Conservation (phyloP, 1,140 invertebrate species). For the Temnothorax curvispinosus region DNA sequence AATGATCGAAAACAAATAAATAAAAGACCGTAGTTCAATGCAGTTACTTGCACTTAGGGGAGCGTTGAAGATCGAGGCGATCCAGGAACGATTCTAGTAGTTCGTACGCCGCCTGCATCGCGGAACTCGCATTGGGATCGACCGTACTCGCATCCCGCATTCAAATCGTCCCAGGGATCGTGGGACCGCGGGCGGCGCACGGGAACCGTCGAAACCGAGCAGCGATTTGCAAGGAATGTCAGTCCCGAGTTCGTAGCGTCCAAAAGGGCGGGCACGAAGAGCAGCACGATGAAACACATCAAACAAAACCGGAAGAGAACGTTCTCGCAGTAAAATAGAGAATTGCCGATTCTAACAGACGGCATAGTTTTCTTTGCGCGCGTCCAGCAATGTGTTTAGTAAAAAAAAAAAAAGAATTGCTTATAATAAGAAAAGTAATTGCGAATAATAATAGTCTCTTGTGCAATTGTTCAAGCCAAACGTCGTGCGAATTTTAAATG, state of each 20-base stretch:
- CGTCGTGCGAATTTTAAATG: background rate
- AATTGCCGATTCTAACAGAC: background rate
- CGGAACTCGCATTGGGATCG: slow-evolving; percentile 30
- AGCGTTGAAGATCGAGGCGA: slow-evolving; percentile 29
- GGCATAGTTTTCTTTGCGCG: background rate
- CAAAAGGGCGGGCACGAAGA: slow-evolving; percentile 12
- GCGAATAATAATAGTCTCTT: background rate
- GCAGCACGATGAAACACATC: slow-evolving; percentile 1
- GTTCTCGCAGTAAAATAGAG: background rate
- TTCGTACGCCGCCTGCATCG: slow-evolving; percentile 31
- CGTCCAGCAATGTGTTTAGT: background rate
- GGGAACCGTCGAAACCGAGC: slow-evolving; percentile 66
- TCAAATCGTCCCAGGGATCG: slow-evolving; percentile 68
- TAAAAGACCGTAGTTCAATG: background rate
- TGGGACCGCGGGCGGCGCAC: slow-evolving; percentile 60
- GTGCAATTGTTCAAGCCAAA: background rate
- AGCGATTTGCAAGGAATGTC: slow-evolving; percentile 70
- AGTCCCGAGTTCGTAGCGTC: slow-evolving; percentile 36
- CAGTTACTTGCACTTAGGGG: background rate
- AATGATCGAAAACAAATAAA: background rate
- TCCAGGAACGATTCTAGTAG: slow-evolving; percentile 53
- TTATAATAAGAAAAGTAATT: background rate
- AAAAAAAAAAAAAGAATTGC: background rate
- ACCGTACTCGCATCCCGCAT: slow-evolving; percentile 55
- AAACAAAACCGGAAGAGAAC: background rate